A percentile compares a stretch with the other conserved stretches of the same genome.
phyloP scores from a whole-genome alignment of 2,888 invertebrate species.

The Diarsia dahlii region DNA sequence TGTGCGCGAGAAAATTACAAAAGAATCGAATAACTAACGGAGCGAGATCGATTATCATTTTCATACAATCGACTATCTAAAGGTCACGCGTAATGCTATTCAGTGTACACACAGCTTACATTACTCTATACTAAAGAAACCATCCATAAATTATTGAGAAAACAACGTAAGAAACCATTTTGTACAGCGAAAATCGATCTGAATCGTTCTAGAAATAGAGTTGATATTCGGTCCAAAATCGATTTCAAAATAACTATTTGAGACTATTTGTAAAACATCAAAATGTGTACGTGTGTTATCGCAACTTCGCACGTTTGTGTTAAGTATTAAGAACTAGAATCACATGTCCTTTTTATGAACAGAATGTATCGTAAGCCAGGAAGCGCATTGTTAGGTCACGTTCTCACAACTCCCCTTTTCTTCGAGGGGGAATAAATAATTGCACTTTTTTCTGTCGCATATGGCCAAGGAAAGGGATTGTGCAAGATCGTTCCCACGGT shows the following conservation, averaged over 20 bases:
- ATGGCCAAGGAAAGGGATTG: conserved; percentile 90
- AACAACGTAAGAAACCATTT: conserved; percentile 60
- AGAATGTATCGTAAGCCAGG: conserved; percentile 89
- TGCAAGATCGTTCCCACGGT: conserved; percentile 90
- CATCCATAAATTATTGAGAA: conserved; percentile 73
- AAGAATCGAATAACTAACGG: conserved; percentile 82
- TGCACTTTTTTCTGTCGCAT: conserved; percentile 91
- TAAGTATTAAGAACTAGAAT: conserved; percentile 80
- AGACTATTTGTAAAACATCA: conserved; percentile 82
- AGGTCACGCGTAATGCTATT: conserved; percentile 90
- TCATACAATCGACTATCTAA: conserved; percentile 87
- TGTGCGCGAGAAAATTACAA: conserved; percentile 76
- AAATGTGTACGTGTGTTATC: conserved; percentile 73
- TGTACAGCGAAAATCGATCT: conserved; percentile 61
- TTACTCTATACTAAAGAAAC: conserved; percentile 84
- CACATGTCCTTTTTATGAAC: conserved; percentile 71
- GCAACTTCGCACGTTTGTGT: conserved; percentile 78
- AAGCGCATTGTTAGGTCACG: conserved; percentile 91
- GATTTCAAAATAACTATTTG: conserved; percentile 76
- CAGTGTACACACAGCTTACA: conserved; percentile 79
- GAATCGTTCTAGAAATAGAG: conserved; percentile 61
- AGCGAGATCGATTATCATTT: conserved; percentile 88
- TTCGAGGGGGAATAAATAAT: conserved; percentile 90
- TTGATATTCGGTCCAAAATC: conserved; percentile 62
- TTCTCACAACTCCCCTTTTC: conserved; percentile 91